Evolutionary conservation across 2,888 invertebrate genomes (phyloP).

Genomic region (Mechanitis messenoides): DNA sequence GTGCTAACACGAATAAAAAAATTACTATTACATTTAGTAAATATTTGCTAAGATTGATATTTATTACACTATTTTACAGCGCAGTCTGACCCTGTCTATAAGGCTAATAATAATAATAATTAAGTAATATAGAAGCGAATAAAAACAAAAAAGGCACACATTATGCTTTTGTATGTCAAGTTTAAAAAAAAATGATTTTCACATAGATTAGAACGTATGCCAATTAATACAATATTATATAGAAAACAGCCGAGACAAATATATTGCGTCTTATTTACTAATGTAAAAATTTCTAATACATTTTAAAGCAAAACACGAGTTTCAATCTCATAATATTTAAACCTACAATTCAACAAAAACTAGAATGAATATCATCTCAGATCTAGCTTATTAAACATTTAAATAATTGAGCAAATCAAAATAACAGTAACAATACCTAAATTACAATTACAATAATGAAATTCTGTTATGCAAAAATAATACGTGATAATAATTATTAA

Average conservation of each 20-base stretch:
- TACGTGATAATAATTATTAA: slow-evolving; percentile 44
- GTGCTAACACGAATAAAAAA: slow-evolving; percentile 64
- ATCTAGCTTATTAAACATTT: slow-evolving; percentile 67
- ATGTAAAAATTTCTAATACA: neutral
- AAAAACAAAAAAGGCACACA: slow-evolving; percentile 18
- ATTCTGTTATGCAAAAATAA: slow-evolving; percentile 50
- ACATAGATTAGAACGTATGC: too few relatives aligned
- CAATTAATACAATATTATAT: neutral
- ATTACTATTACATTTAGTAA: slow-evolving; percentile 60
- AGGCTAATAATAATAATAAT: slow-evolving; percentile 50
- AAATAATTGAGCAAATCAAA: slow-evolving; percentile 75
- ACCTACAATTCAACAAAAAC: slow-evolving; percentile 44
- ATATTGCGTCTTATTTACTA: neutral
- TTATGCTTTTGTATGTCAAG: neutral
- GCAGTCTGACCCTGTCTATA: slow-evolving; percentile 71
- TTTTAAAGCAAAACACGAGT: neutral
- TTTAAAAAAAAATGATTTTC: too few relatives aligned
- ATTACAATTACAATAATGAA: slow-evolving; percentile 57
- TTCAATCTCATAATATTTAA: slow-evolving; percentile 16
- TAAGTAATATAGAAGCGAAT: slow-evolving; percentile 12
- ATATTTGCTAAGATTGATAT: slow-evolving; percentile 65
- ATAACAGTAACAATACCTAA: slow-evolving; percentile 69
- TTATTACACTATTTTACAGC: slow-evolving; percentile 63
- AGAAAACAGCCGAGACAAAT: neutral
- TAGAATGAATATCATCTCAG: slow-evolving; percentile 54